phyloP scores from a whole-genome alignment of 1,140 invertebrate species.

The Drosophila oshimai region DNA sequence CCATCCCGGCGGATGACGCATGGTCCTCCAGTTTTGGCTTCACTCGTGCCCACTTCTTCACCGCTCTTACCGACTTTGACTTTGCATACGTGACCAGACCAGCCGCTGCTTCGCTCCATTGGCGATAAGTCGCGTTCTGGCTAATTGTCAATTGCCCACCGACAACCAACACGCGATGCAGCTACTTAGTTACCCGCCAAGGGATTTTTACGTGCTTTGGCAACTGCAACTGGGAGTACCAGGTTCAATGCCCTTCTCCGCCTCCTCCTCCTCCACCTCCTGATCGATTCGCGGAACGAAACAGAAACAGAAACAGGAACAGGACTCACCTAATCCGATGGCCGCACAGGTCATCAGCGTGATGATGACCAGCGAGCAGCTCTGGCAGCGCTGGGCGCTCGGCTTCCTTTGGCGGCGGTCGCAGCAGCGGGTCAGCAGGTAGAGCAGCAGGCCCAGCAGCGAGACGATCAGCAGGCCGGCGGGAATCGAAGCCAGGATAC shows the following conservation, averaged over 20 bases:
- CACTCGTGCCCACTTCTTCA: constrained; percentile 6
- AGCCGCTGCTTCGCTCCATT: constrained; percentile 3
- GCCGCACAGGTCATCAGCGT: constrained; percentile 92
- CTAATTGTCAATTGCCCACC: constrained; percentile 64
- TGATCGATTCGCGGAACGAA: not conserved
- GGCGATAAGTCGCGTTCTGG: constrained; percentile 47
- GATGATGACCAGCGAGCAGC: constrained; percentile 90
- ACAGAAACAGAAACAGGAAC: too few species aligned
- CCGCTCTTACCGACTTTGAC: too few species aligned
- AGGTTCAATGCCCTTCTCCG: constrained; percentile 46
- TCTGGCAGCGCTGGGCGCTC: constrained; percentile 89
- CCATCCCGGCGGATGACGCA: constrained; percentile 24
- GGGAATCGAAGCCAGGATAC: constrained; percentile 94
- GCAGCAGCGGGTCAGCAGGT: constrained; percentile 96
- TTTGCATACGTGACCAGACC: constrained; percentile 57
- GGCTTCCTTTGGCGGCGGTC: constrained; percentile 92
- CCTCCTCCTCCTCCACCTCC: not conserved
- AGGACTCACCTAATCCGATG: constrained; percentile 84
- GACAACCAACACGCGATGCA: constrained; percentile 25
- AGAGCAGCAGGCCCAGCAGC: constrained; percentile 92
- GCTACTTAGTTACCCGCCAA: not conserved
- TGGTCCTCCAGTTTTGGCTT: not conserved
- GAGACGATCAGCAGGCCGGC: constrained; percentile 95
- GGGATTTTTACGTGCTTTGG: constrained; percentile 19
- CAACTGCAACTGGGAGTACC: not conserved